A percentile compares a stretch with the other conserved stretches of the same genome.
Conservation (phyloP, 1,140 invertebrate genomes). For the Drosophila nannoptera region DNA sequence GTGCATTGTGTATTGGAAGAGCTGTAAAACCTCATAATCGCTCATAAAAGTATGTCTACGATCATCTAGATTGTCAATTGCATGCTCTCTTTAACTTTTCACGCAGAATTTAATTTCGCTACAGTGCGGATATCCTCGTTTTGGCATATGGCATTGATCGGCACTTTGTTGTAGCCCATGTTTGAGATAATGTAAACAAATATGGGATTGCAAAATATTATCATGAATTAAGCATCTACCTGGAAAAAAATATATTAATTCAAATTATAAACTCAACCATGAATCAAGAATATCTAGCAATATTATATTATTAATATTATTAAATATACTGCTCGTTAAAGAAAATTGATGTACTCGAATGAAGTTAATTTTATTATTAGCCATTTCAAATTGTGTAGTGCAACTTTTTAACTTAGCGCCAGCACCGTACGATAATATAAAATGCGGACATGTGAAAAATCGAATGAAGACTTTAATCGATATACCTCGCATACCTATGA, state of each 20-base stretch:
- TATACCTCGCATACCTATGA: constrained; percentile 13
- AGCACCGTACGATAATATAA: neutral
- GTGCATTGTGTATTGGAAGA: constrained; percentile 56
- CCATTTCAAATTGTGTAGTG: neutral
- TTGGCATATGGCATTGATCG: no score
- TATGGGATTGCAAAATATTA: neutral
- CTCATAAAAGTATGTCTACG: constrained; percentile 33
- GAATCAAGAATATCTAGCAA: no score
- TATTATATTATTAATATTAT: no score
- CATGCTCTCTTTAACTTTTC: constrained; percentile 44
- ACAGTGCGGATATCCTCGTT: constrained; percentile 39
- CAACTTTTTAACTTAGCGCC: neutral
- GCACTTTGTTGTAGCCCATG: neutral
- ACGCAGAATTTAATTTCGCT: constrained; percentile 19
- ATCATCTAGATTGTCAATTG: constrained; percentile 44
- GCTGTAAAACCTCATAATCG: constrained; percentile 12
- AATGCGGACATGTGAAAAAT: constrained; percentile 3
- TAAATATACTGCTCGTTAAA: no score
- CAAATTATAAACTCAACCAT: no score
- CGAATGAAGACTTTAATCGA: constrained; percentile 17
- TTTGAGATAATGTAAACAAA: neutral
- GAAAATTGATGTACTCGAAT: no score
- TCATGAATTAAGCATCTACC: neutral
- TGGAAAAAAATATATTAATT: neutral
- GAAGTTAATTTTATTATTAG: neutral